Evolutionary conservation across 2,888 invertebrate genomes (phyloP).

Genomic region (Luperina testacea): DNA sequence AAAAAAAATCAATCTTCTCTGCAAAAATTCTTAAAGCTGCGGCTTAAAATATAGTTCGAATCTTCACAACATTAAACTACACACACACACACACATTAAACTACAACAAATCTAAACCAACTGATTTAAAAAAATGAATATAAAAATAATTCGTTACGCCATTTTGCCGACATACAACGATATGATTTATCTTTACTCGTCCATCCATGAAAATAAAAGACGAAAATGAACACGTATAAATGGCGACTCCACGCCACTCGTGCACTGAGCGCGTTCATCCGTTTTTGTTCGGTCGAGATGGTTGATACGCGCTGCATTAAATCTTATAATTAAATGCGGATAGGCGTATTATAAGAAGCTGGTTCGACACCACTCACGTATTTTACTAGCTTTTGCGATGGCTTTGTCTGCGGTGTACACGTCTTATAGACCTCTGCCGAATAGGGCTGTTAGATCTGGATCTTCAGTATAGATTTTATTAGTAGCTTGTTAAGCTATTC

Average conservation of each 20-base stretch:
- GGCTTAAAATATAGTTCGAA: background rate
- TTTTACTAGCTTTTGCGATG: constrained; percentile 35
- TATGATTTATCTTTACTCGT: constrained; percentile 26
- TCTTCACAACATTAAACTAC: background rate
- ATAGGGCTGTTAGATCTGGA: background rate
- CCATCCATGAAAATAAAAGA: constrained; percentile 41
- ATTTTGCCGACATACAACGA: constrained; percentile 12
- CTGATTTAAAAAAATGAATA: constrained; percentile 20
- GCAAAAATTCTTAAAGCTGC: background rate
- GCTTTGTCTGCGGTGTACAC: background rate
- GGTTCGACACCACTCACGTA: constrained; percentile 53
- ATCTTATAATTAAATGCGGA: constrained; percentile 79
- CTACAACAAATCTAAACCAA: background rate
- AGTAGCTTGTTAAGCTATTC: background rate
- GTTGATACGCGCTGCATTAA: constrained; percentile 77
- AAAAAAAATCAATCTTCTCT: background rate
- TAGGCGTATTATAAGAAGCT: constrained; percentile 71
- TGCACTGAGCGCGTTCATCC: constrained; percentile 65
- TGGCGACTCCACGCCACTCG: constrained; percentile 59
- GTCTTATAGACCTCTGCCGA: background rate
- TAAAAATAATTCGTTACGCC: constrained; percentile 17
- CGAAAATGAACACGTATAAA: constrained; percentile 32
- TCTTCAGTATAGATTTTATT: background rate
- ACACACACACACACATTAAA: too few relatives aligned
- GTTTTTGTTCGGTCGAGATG: constrained; percentile 75